These are phyloP conservation scores for Sisyra nigra DNA, from an alignment of 2,888 invertebrate species.

Conservation along the genomic window DNA sequence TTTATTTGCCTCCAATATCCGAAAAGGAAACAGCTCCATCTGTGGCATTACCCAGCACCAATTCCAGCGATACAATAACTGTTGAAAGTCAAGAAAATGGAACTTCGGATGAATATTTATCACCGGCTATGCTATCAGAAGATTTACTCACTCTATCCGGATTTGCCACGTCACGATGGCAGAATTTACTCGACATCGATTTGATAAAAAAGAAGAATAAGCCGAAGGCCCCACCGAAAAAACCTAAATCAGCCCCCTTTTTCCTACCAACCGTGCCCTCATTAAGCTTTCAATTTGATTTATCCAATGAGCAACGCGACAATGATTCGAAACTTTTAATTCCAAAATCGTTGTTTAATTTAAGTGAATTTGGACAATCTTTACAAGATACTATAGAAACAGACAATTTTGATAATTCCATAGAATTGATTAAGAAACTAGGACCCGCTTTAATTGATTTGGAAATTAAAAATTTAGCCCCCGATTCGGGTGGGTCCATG, in stretches of 20 bases:
- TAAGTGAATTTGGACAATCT: conserved; percentile 51
- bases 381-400: conserved; percentile 33
- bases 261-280: conserved; percentile 85
- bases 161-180: conserved; percentile 78
- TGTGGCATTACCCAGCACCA: conserved; percentile 30
- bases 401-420: conserved; percentile 35
- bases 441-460: conserved; percentile 76
- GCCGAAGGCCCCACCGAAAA: conserved; percentile 68
- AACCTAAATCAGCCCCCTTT: conserved; percentile 83
- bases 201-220: conserved; percentile 78
- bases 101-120: conserved; percentile 45
- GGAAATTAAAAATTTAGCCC: conserved; percentile 66
- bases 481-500: conserved; percentile 54
- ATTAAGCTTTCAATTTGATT: conserved; percentile 66
- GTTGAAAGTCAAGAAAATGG: conserved; percentile 26
- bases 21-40: conserved; percentile 33
- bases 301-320: conserved; percentile 31
- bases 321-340: conserved; percentile 34
- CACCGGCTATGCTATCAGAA: conserved; percentile 56
- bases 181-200: conserved; percentile 75
- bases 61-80: conserved; percentile 20
- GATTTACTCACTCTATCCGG: conserved; percentile 75
- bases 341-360: conserved; percentile 41
- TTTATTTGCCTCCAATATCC: conserved; percentile 60
- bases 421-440: conserved; percentile 47